These are phyloP conservation scores for Lepidocyrtinus sp. DNA, from an alignment of 2,888 invertebrate genomes.

Conservation along the genomic window DNA sequence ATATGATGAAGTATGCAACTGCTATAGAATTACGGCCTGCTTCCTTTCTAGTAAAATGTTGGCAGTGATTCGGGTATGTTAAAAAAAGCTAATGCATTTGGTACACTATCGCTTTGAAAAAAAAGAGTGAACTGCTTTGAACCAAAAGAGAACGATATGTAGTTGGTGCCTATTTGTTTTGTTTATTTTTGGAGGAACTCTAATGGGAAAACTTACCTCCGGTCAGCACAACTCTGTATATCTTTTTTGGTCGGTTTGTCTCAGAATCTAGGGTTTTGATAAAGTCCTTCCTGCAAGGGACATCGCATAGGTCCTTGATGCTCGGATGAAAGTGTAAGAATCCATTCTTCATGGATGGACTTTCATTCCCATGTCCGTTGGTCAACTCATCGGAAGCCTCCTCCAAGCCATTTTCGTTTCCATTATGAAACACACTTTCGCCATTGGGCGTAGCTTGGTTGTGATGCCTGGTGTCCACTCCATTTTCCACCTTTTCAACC, in stretches of 20 bases:
- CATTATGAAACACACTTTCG: too few relatives aligned
- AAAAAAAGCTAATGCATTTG: not conserved
- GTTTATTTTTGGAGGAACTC: not conserved
- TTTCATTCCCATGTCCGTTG: conserved; percentile 9
- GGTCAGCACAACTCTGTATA: conserved; percentile 89
- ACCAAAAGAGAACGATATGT: not conserved
- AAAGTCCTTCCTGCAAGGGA: conserved; percentile 52
- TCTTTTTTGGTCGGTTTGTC: conserved; percentile 75
- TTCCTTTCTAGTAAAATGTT: not conserved
- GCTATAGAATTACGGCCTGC: not conserved
- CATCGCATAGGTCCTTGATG: conserved; percentile 51
- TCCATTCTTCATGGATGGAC: conserved; percentile 49
- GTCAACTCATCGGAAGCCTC: not conserved
- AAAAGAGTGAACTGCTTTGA: not conserved
- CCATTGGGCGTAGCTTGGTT: conserved; percentile 6
- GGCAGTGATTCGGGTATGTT: too few relatives aligned
- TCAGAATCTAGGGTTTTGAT: conserved; percentile 56
- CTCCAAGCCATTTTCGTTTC: not conserved
- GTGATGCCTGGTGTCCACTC: not conserved
- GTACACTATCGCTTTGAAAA: not conserved
- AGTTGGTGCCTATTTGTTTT: too few relatives aligned
- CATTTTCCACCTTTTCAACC: not conserved
- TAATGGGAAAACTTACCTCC: conserved; percentile 80
- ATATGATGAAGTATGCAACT: not conserved
- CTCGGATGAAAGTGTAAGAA: conserved; percentile 50